Base-by-base conservation (phyloP, 2,888 invertebrate species). In the Ophraella communa region DNA sequence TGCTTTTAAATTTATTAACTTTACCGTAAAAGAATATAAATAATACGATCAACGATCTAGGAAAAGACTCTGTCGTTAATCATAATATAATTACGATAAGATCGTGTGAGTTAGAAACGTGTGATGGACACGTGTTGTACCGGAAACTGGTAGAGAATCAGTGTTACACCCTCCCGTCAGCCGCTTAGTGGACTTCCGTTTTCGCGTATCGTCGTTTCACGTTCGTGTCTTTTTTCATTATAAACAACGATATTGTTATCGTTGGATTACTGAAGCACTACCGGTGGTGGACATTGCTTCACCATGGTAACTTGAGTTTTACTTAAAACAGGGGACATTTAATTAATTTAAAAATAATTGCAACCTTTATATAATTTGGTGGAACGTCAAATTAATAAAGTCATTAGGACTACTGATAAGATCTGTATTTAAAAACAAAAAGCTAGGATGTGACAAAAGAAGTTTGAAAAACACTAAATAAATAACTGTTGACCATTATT, bases 151-250 rank as follows among this genome's bases (percentile, higher is more conserved):
- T 62, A 66, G 67, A 68, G 74, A 74, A 74, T 73, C 75, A 68
- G 67, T 69, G 70, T 72, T 70, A 62, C 73, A 71, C 77, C 76
- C 76, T 63, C 73, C 65, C 71, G 76, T 72, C 77, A 78, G 75
- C 76, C 77, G 77, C 76, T 78, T 77, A 76, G 73, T 73, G 73
- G 71, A 77, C 75, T 77, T 77, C 77, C 77, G 75, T 68, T 69
- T 66, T 71, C 71, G 71, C 68, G 61, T 24, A 21, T 23, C 45
- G 64, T 30, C 47, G 45, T 35, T 45, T 33, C 42, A 60, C 72
- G 71, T 72, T 75, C 75, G 73, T 73, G 74, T 74, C 72, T 71
- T 71, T 72, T 73, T 69, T 71, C 73, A 74, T 74, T 75, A 76
- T 70, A 68, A 17, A 24, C 14, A 14, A 49, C 10, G 24, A 24